phyloP scores from a whole-genome alignment of 2,888 invertebrate species.

The Drosophila hamatofila region DNA sequence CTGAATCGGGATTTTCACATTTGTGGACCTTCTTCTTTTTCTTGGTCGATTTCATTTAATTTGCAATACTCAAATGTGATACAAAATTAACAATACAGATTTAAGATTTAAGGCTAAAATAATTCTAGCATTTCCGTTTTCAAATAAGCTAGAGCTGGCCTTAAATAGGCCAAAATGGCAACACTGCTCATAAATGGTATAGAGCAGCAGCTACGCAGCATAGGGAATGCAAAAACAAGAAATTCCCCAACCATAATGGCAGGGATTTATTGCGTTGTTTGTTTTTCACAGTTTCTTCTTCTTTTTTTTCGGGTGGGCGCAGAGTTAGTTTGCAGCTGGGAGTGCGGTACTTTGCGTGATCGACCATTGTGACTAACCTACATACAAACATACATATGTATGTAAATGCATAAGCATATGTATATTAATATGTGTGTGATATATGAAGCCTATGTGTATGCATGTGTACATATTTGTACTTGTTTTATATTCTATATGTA shows the following conservation, averaged over 20 bases:
- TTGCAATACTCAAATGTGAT: too few relatives aligned
- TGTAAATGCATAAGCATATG: not conserved
- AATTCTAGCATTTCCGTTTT: too few relatives aligned
- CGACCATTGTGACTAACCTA: constrained; percentile 43
- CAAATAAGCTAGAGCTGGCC: too few relatives aligned
- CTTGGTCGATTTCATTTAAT: too few relatives aligned
- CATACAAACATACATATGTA: not conserved
- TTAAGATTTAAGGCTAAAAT: too few relatives aligned
- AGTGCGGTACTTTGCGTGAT: constrained; percentile 42
- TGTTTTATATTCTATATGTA: not conserved
- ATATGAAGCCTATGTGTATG: not conserved
- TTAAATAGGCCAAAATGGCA: too few relatives aligned
- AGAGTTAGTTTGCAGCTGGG: constrained; percentile 1
- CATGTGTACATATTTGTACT: not conserved
- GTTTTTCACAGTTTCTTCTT: not conserved
- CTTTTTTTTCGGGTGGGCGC: not conserved
- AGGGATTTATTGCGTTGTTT: constrained; percentile 4
- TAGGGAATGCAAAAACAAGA: not conserved
- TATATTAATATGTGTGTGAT: not conserved
- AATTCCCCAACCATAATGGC: constrained; percentile 9
- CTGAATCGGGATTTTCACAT: too few relatives aligned
- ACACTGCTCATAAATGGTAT: too few relatives aligned
- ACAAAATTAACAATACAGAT: too few relatives aligned
- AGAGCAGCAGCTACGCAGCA: not conserved
- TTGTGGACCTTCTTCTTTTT: too few relatives aligned